Conservation (phyloP, 2,113 vertebrate species). For the Xerus inauris region DNA sequence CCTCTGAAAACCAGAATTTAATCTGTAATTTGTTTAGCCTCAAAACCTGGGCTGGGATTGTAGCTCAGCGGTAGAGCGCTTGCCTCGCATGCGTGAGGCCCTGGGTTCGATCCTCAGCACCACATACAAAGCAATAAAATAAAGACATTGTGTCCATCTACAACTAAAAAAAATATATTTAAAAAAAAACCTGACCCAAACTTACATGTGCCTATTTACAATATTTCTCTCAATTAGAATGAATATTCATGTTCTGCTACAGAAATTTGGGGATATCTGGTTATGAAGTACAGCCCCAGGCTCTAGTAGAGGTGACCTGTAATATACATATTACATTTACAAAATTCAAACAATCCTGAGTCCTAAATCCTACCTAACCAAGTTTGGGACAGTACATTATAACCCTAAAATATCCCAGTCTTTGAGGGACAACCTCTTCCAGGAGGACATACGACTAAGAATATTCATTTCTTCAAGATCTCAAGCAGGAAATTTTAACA, state of each 20-base stretch:
- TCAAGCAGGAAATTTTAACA: conserved; percentile 31
- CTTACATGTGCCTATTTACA: background rate
- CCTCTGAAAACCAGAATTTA: background rate
- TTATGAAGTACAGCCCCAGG: background rate
- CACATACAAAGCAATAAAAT: too few relatives aligned
- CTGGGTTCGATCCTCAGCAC: too few relatives aligned
- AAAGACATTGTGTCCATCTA: too few relatives aligned
- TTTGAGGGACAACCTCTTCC: background rate
- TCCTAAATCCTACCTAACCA: background rate
- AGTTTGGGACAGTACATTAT: background rate
- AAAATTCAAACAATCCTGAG: conserved; percentile 5
- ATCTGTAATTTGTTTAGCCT: conserved; percentile 44
- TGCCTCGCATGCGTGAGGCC: too few relatives aligned
- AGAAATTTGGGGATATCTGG: background rate
- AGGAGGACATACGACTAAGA: background rate
- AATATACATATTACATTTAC: background rate
- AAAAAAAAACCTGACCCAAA: conserved; percentile 22
- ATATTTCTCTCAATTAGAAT: background rate
- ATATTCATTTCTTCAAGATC: background rate
- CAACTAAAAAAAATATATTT: too few relatives aligned
- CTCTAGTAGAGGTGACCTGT: background rate
- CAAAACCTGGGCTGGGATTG: too few relatives aligned
- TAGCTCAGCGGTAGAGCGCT: too few relatives aligned
- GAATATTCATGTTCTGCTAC: background rate
- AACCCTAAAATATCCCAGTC: background rate